Evolutionary conservation across 2,797 vertebrate species (phyloP).

Genomic region (Nothura maculosa): DNA sequence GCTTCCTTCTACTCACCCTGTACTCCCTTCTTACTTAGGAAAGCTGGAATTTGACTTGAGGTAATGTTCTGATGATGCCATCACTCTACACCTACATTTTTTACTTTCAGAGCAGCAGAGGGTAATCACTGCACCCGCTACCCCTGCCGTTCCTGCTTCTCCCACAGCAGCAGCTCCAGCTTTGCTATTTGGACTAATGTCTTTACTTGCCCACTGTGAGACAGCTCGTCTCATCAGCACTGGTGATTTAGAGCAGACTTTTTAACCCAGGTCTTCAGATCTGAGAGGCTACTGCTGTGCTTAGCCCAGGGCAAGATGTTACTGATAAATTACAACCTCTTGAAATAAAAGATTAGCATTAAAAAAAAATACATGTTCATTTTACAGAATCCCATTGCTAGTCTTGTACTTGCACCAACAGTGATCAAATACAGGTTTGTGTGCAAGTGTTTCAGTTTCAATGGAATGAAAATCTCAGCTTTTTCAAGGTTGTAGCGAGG

Average conservation of each 20-base stretch:
- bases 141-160: not conserved
- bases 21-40: not conserved
- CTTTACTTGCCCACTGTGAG: not conserved
- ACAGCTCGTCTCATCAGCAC: not conserved
- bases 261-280: slow-evolving; percentile 1
- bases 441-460: not conserved
- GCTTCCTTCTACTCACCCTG: not conserved
- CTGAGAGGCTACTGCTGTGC: not conserved
- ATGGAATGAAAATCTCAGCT: slow-evolving; percentile 15
- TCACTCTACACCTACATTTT: not conserved
- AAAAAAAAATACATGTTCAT: not conserved
- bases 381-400: slow-evolving; percentile 9
- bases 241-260: not conserved
- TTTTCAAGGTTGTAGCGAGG: not conserved
- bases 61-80: not conserved
- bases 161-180: not conserved
- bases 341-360: not conserved
- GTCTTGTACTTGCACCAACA: not conserved
- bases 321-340: not conserved
- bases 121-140: not conserved
- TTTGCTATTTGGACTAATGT: not conserved
- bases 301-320: not conserved
- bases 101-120: not conserved
- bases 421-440: not conserved
- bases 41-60: not conserved